Evolutionary conservation across 2,888 invertebrate species (phyloP).

Genomic region (Trichopria drosophilae): DNA sequence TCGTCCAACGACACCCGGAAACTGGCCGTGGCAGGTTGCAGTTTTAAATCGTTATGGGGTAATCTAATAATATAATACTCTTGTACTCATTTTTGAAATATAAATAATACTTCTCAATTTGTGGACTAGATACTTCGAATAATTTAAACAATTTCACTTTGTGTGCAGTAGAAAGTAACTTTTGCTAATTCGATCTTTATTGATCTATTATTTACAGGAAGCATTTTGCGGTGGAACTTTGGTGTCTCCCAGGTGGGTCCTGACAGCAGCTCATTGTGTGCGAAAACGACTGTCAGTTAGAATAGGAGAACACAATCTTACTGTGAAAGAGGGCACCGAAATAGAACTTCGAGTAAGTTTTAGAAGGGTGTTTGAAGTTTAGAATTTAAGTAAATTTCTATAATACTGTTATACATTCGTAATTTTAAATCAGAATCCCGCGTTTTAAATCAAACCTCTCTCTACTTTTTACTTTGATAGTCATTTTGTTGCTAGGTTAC

Average conservation of each 20-base stretch:
- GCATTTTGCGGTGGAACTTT: slow-evolving; percentile 88
- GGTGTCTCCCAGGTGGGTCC: slow-evolving; percentile 78
- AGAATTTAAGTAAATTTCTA: no score
- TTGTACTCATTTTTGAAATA: no score
- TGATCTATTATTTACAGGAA: slow-evolving; percentile 73
- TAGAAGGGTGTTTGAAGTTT: no score
- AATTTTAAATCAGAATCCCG: no score
- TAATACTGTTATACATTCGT: no score
- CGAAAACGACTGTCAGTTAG: slow-evolving; percentile 76
- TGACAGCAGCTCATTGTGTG: slow-evolving; percentile 87
- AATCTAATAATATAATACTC: slow-evolving; percentile 45
- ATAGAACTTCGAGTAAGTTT: slow-evolving; percentile 69
- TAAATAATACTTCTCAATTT: no score
- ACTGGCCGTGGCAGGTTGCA: slow-evolving; percentile 96
- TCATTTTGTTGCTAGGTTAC: no score
- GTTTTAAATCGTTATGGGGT: slow-evolving; percentile 83
- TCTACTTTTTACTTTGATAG: no score
- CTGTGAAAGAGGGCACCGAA: slow-evolving; percentile 74
- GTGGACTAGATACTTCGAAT: no score
- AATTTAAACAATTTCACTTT: no score
- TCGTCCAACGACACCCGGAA: slow-evolving; percentile 73
- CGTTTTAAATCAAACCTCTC: no score
- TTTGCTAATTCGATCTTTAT: slow-evolving; percentile 1
- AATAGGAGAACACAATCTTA: slow-evolving; percentile 84
- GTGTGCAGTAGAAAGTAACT: no score